These are phyloP conservation scores for Montipora efflorescens DNA, from an alignment of 64 coral and sea anemone species.

Conservation along the genomic window DNA sequence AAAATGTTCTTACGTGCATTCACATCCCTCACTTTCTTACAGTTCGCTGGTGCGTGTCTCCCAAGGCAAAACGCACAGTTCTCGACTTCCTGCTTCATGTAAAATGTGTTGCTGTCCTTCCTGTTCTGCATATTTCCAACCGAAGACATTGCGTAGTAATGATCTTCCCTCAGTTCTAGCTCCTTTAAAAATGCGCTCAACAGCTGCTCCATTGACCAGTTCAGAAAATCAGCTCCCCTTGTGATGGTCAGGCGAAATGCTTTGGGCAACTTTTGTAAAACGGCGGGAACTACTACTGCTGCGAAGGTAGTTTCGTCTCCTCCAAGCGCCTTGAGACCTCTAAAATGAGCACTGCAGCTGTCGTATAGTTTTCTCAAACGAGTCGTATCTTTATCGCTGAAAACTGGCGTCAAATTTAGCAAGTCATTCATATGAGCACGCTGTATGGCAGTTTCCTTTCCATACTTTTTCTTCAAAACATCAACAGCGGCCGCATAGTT, in stretches of 20 bases:
- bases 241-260: conserved; percentile 20
- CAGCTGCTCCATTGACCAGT: background rate
- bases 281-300: conserved; percentile 37
- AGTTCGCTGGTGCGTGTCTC: conserved; percentile 34
- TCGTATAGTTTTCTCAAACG: conserved; percentile 24
- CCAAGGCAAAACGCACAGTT: conserved; percentile 49
- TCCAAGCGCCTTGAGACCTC: conserved; percentile 11
- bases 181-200: background rate
- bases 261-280: conserved; percentile 38
- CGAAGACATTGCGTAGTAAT: background rate
- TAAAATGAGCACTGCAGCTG: background rate
- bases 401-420: background rate
- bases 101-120: background rate
- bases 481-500: conserved; percentile 46
- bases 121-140: background rate
- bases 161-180: conserved; percentile 33
- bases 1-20: conserved; percentile 38
- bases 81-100: background rate
- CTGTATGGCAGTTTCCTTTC: conserved; percentile 21
- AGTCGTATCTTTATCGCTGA: background rate
- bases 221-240: background rate
- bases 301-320: background rate
- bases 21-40: background rate
- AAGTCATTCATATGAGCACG: conserved; percentile 4
- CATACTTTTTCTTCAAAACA: conserved; percentile 38